Base-by-base conservation (phyloP, 2,888 invertebrate species). In the Drosophila aldrichi region DNA sequence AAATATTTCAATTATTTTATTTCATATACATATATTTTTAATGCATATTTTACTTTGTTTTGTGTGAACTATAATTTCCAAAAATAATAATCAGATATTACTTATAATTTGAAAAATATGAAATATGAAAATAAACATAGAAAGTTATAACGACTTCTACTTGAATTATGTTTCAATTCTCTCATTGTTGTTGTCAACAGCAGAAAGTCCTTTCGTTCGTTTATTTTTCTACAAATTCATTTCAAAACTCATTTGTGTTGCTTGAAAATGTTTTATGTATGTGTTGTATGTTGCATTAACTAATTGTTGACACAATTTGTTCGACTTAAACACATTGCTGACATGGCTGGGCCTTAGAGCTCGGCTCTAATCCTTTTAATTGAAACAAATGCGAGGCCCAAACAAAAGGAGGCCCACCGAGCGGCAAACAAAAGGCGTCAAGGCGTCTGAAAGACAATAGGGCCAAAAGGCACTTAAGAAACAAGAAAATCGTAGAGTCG, bases 371-470 rank as follows among this genome's bases (percentile, higher is more conserved):
- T 81, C 86, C 88, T 82, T 89, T 88, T 89, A 86, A 86, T 89
- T 89, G 86, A 89, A 85, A 86, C 86, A 89, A 86, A 86, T 86
- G 81, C 69, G 60, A 79, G 85, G 58, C 29, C 29, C 29, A 62
- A 70, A 10, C 46, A 36, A 51, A 73, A 71, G 52, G 36, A 46
- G 57, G 51, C 49, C 49, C 41, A 55, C 59, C 49, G 67, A 58
- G 63, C 46, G 61, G 63, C 51, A 55, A 69, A 74, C 76, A 84
- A 82, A 82, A 88, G 91, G 91, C 91, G 91, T 91, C 91, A 91
- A 77, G 88, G 87, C 81, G 91, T 91, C 91, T 91, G 86, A 79
- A 49, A 81, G 48, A 86, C 87, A 89, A 86, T 73, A 63, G 74
- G 56, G 57, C 62, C 65, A 61, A 54, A 58, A 58, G 75, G 74